These are phyloP conservation scores for Octodon degus DNA, from an alignment of 2,113 vertebrate species.

Conservation along the genomic window DNA sequence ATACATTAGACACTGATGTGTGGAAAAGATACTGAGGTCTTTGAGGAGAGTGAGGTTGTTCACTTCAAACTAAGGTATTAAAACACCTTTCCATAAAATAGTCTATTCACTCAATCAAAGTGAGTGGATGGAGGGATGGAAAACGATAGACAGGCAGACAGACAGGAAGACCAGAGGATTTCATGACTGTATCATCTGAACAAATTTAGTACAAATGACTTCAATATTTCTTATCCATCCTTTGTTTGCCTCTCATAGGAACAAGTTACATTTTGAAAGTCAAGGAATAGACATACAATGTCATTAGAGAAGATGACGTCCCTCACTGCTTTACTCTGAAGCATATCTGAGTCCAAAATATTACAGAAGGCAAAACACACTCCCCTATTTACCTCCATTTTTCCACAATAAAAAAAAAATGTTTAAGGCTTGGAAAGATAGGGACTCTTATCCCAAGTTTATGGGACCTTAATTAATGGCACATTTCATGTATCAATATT, in stretches of 20 bases:
- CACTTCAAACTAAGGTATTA: background rate
- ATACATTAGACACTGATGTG: background rate
- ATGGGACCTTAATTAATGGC: background rate
- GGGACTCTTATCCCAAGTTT: background rate
- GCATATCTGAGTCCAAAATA: background rate
- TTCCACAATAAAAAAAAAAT: slow-evolving; percentile 21
- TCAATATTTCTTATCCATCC: background rate
- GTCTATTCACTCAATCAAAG: slow-evolving; percentile 17
- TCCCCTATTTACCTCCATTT: background rate
- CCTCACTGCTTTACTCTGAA: background rate
- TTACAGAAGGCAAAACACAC: background rate
- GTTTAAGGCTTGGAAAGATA: slow-evolving; percentile 10
- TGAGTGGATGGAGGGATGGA: background rate
- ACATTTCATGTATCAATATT: background rate
- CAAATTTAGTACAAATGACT: background rate
- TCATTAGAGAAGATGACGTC: slow-evolving; percentile 31
- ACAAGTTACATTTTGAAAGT: slow-evolving; percentile 4
- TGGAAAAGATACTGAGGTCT: background rate
- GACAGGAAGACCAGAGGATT: background rate
- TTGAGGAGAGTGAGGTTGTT: background rate
- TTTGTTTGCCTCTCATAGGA: slow-evolving; percentile 46
- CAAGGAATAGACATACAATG: background rate
- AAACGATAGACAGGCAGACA: background rate
- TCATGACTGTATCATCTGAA: background rate
- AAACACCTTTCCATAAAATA: background rate